Evolutionary conservation across 2,888 invertebrate species (phyloP), one percentile per base, ranked within the genome.

Genomic region (Caradrina kadenii): DNA sequence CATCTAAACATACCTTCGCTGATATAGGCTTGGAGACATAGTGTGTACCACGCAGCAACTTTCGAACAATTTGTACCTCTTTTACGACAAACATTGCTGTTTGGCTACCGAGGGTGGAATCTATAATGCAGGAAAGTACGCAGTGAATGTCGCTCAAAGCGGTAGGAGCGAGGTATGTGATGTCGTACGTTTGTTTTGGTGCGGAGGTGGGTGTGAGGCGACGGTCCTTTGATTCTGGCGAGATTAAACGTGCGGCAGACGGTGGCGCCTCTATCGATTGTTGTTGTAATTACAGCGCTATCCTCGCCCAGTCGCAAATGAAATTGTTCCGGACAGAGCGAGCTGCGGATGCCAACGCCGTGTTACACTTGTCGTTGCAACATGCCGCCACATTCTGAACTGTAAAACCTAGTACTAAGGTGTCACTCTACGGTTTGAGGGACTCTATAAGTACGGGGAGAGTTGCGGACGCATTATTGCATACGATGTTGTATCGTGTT

Each of bases 211-310:
- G 93, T 92, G 93, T 94, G 94, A 93, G 94, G 94, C 92, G 93
- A 92, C 93, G 92, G 94, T 94, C 94, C 95, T 95, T 94, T 94
- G 94, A 94, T 95, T 96, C 93, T 92, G 92, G 93, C 93, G 95
- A 96, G 95, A 94, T 94, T 96, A 96, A 95, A 94, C 96, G 95
- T 95, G 96, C 95, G 93, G 94, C 95, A 94, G 95, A 95, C 96
- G 95, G 96, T 94, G 95, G 95, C 95, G 94, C 93, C 93, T 94
- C 94, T 94, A 96, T 96, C 96, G 96, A 96, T 96, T 96, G 96
- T 96, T 96, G 96, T 96, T 94, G 94, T 95, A 96, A 96, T 96
- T 96, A 96, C 94, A 93, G 92, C 94, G 94, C 94, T 94, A 94
- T 96, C 91, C 93, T 95, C 95, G 94, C 93, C 92, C 96, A 95